Percentiles rank a stretch among this genome's conserved stretches.
phyloP scores from a whole-genome alignment of 2,888 invertebrate species.

The Cheiracanthium punctorium region DNA sequence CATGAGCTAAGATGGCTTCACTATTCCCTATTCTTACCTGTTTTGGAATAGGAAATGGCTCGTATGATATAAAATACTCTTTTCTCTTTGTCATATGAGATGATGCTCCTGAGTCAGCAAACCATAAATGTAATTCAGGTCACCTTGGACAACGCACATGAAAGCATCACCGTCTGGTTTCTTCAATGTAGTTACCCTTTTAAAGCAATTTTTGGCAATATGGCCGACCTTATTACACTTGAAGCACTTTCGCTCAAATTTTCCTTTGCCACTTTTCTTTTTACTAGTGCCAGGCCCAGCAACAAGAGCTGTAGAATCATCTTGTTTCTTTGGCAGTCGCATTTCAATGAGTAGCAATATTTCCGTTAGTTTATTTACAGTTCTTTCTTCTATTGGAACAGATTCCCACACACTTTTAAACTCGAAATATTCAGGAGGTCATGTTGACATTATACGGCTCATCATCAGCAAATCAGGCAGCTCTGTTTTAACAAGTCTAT shows the following conservation, averaged over 20 bases:
- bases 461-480: neutral
- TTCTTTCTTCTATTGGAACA: slow-evolving; percentile 8
- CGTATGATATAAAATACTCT: neutral
- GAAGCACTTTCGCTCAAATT: neutral
- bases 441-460: slow-evolving; percentile 22
- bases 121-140: neutral
- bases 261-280: neutral
- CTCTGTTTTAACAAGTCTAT: neutral
- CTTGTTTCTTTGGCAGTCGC: neutral
- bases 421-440: slow-evolving; percentile 21
- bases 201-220: neutral
- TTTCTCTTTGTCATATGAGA: neutral
- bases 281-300: neutral
- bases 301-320: neutral
- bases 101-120: neutral
- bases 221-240: neutral
- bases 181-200: neutral
- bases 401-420: slow-evolving; percentile 30
- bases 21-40: slow-evolving; percentile 2
- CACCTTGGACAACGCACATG: neutral
- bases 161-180: neutral
- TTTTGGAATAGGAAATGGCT: neutral
- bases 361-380: slow-evolving; percentile 29
- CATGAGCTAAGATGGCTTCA: slow-evolving; percentile 3
- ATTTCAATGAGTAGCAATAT: slow-evolving; percentile 28